phyloP scores from a whole-genome alignment of 1,140 invertebrate species.

The Cyrtorhinus lividipennis region DNA sequence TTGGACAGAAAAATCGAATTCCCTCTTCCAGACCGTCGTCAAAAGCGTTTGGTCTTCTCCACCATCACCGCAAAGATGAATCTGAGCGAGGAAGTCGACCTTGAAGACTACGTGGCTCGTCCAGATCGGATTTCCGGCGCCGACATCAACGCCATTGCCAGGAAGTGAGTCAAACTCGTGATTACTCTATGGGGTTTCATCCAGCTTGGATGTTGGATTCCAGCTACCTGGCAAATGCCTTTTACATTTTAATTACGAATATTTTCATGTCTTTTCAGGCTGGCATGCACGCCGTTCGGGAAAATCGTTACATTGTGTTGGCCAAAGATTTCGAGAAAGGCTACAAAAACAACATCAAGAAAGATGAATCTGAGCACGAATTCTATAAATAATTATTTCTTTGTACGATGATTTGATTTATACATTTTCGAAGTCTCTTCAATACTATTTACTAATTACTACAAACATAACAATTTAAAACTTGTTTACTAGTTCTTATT shows the following conservation, averaged over 20 bases:
- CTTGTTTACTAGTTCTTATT: too few species aligned
- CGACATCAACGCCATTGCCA: conserved; percentile 99
- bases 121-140: conserved; percentile 98
- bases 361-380: conserved; percentile 98
- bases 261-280: too few species aligned
- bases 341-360: conserved; percentile 99
- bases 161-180: conserved; percentile 61
- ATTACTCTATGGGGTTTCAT: too few species aligned
- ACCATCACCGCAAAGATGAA: conserved; percentile 99
- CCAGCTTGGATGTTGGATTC: too few species aligned
- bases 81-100: conserved; percentile 96
- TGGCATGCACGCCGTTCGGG: conserved; percentile 90
- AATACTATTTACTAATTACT: too few species aligned
- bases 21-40: conserved; percentile 89
- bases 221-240: too few species aligned
- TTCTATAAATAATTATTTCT: conserved; percentile 99
- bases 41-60: conserved; percentile 95
- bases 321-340: conserved; percentile 99
- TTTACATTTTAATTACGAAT: too few species aligned
- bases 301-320: conserved; percentile 96
- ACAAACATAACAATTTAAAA: too few species aligned
- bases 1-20: conserved; percentile 99
- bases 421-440: too few species aligned
- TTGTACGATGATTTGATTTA: too few species aligned
- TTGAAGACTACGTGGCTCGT: conserved; percentile 96